Base-by-base conservation (phyloP, 2,888 invertebrate species). In the Mechanitis mazaeus region DNA sequence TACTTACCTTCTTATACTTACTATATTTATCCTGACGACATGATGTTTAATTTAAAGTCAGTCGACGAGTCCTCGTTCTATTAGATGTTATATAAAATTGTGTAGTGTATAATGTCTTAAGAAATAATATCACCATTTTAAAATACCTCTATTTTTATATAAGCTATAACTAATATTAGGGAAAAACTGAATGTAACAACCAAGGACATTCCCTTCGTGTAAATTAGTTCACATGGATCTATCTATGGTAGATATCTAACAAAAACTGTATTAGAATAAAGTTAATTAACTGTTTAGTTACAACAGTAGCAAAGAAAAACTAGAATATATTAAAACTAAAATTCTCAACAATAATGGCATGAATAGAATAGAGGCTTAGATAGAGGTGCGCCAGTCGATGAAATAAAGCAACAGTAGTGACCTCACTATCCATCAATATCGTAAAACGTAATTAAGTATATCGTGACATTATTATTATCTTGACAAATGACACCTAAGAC, bases 231-330 rank as follows among this genome's bases (percentile, higher is more conserved):
- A 75, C 71, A 74, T 72, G 66, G 72, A 72, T 72, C 70, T 69
- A 72, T 72, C 70, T 69, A 71, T 71, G 69, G 69, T 70, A 71
- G 72, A 72, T 69, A 68, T 69, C 65, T 68, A 69, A 69, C 62
- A 64, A 70, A 66, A 72, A 76, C 69, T 73, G 73, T 72, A 80
- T 82, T 80, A 83, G 77, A 78, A 77, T 76, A 77, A 74, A 83
- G 85, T 87, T 87, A 85, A 85, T 84, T 73, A 80, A 83, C 84
- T 83, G 79, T 84, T 87, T 86, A 87, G 87, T 87, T 80, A 87
- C 86, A 84, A 86, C 79, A 84, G 83, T 85, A 84, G 82, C 77
- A 80, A 81, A 77, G 74, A 78, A 81, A 76, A 79, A 75, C 75
- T 78, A 76, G 83, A 78, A 75, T 74, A 75, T 74, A 81, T 77